Conservation (phyloP, 2,888 invertebrate genomes). For the Lamellibrachia satsuma region DNA sequence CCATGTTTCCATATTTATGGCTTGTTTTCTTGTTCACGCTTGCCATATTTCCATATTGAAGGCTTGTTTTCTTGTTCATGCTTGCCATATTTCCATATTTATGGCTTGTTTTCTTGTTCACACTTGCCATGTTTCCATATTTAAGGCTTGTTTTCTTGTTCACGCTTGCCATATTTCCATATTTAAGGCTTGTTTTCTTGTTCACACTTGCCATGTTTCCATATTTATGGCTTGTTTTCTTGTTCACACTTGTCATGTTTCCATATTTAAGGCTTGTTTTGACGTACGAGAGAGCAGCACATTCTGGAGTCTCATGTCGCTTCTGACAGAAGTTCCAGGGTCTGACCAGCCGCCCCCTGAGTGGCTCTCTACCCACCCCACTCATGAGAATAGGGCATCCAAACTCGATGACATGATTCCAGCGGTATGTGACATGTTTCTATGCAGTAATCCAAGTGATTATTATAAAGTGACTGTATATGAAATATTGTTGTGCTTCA, state of each 20-base stretch:
- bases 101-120: background rate
- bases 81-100: constrained; percentile 67
- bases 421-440: constrained; percentile 52
- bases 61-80: constrained; percentile 70
- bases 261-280: constrained; percentile 64
- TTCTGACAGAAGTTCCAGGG: constrained; percentile 43
- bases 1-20: constrained; percentile 49
- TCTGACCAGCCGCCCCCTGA: constrained; percentile 56
- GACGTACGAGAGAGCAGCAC: constrained; percentile 71
- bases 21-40: constrained; percentile 58
- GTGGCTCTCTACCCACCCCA: constrained; percentile 71
- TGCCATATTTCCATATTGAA: constrained; percentile 40
- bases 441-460: background rate
- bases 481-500: background rate
- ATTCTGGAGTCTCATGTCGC: constrained; percentile 70
- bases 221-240: background rate
- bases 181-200: background rate
- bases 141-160: background rate
- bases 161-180: background rate
- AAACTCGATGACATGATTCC: constrained; percentile 66
- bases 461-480: background rate
- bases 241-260: background rate
- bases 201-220: background rate
- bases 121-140: constrained; percentile 58
- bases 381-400: constrained; percentile 66